Evolutionary conservation across 92 coral and sea anemone species (phyloP).

Genomic region (Paragorgia papillata): DNA sequence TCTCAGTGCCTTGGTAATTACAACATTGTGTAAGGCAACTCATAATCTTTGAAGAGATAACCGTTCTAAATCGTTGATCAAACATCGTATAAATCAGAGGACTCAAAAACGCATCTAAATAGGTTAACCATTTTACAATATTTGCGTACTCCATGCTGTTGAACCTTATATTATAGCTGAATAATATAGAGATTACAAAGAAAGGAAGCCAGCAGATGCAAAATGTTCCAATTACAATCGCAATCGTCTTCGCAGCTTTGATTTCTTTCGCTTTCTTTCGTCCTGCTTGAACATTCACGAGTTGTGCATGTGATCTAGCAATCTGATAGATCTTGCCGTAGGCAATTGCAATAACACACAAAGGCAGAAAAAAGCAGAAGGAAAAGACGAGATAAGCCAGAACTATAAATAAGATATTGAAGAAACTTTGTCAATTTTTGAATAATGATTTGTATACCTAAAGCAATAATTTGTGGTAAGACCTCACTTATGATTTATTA

Average conservation of each 20-base stretch:
- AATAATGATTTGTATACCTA: too few relatives aligned
- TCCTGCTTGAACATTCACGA: slow-evolving; percentile 45
- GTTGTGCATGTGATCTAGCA: slow-evolving; percentile 71
- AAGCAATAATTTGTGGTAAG: too few relatives aligned
- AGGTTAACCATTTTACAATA: slow-evolving; percentile 80
- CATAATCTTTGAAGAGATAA: slow-evolving; percentile 33
- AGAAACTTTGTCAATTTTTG: neutral
- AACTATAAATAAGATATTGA: neutral
- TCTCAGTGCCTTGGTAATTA: neutral
- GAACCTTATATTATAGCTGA: slow-evolving; percentile 34
- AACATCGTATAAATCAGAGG: slow-evolving; percentile 83
- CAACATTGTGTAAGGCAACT: neutral
- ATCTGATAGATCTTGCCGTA: slow-evolving; percentile 80
- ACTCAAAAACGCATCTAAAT: slow-evolving; percentile 72
- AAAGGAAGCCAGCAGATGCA: slow-evolving; percentile 86
- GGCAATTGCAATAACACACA: slow-evolving; percentile 67
- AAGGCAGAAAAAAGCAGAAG: slow-evolving; percentile 61
- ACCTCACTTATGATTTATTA: too few relatives aligned
- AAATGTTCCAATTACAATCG: slow-evolving; percentile 85
- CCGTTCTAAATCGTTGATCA: slow-evolving; percentile 71
- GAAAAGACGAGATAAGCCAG: neutral
- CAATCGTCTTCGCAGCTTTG: slow-evolving; percentile 89
- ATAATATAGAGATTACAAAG: slow-evolving; percentile 72
- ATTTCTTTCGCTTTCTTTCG: slow-evolving; percentile 64
- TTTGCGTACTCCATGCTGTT: slow-evolving; percentile 56